Percentiles rank a stretch among this genome's conserved stretches.
phyloP scores from a whole-genome alignment of 2,888 invertebrate species.

The Epirrhoe alternata region DNA sequence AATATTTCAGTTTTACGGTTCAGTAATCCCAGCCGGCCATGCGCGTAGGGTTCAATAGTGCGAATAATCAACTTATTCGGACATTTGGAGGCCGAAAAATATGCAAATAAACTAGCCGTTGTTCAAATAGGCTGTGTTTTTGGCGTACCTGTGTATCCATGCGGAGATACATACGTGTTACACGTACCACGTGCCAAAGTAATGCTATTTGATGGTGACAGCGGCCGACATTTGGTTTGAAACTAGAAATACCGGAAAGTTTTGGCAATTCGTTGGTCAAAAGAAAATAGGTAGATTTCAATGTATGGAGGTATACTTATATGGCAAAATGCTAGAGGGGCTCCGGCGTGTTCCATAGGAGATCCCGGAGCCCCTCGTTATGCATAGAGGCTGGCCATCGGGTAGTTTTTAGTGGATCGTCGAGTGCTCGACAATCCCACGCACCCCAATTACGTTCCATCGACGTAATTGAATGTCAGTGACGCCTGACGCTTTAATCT shows the following conservation, averaged over 20 bases:
- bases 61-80: conserved; percentile 32
- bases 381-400: too few relatives aligned
- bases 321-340: too few relatives aligned
- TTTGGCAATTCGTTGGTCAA: neutral
- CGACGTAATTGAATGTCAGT: too few relatives aligned
- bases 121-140: conserved; percentile 19
- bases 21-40: conserved; percentile 20
- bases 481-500: too few relatives aligned
- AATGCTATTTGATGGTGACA: neutral
- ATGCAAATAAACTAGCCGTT: conserved; percentile 24
- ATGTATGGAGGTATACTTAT: too few relatives aligned
- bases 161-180: neutral
- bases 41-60: conserved; percentile 32
- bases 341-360: too few relatives aligned
- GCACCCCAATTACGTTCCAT: too few relatives aligned
- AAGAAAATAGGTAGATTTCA: neutral
- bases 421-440: too few relatives aligned
- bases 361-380: too few relatives aligned
- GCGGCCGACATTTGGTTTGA: neutral
- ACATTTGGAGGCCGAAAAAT: conserved; percentile 30
- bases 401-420: too few relatives aligned
- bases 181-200: neutral
- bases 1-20: conserved; percentile 26
- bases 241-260: neutral
- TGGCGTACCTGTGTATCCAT: neutral